Evolutionary conservation across 2,797 vertebrate species (phyloP), one percentile per base, ranked within the genome.

Genomic region (Amphiprion clarkii): DNA sequence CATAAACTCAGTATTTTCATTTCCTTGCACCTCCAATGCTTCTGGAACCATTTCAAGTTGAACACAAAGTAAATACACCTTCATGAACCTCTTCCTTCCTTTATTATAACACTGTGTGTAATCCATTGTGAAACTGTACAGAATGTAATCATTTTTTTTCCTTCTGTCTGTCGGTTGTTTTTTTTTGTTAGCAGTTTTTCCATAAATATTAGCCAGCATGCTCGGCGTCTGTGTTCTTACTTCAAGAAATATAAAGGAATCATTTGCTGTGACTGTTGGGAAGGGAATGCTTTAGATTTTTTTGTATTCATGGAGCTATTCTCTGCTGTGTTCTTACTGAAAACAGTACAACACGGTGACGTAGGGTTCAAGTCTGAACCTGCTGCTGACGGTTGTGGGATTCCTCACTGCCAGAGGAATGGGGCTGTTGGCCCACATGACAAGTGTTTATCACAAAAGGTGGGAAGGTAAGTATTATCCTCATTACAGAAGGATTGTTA

Each of bases 361-460:
- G 11, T 67, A 25, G 53, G 8, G 42, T 70, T 91, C 92, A 14
- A 77, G 92, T 85, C 79, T 40, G 60, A 73, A 88, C 92, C 62
- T 90, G 92, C 78, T 11, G 61, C 62, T 51, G 76, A 62, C 21
- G 13, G 36, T 64, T 71, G 49, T 64, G 67, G 74, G 83, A 89
- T 84, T 90, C 82, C 70, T 89, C 61, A 10, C 58, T 6, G 27
- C 40, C 51, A 39, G 25, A 79, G 67, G 60, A 88, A 79, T 74
- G 79, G 33, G 46, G 60, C 56, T 56, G 55, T 52, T 53, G 3
- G 52, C n/a, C 67, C 33, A 67, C 36, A 25, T 25, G 9, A 59
- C 21, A 40, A 9, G 36, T 40, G 40, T n/a, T 61, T 14, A 12
- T 0, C 44, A 46, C 16, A 46, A 17, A 39, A 10, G 36, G 36